Conservation (phyloP, 2,888 invertebrate species). For the Drosophila cognata region DNA sequence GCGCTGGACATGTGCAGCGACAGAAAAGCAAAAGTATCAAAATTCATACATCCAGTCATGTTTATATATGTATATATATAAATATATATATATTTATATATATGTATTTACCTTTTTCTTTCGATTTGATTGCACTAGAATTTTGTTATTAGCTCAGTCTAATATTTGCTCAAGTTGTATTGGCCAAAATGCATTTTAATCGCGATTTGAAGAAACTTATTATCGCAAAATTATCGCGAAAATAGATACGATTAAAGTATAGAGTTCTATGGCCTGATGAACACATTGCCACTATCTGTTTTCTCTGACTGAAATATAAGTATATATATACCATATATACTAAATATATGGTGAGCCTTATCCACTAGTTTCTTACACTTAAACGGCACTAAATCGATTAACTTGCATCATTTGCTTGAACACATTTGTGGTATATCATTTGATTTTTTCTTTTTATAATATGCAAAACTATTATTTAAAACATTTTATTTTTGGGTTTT, state of each 20-base stretch:
- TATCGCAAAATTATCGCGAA: conserved; percentile 83
- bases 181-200: conserved; percentile 79
- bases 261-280: conserved; percentile 77
- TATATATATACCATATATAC: conserved; percentile 33
- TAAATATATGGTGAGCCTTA: conserved; percentile 38
- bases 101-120: conserved; percentile 27
- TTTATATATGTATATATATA: not conserved
- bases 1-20: conserved; percentile 21
- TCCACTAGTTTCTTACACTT: conserved; percentile 42
- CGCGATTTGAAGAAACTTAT: conserved; percentile 84
- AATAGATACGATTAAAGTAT: conserved; percentile 80
- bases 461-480: conserved; percentile 37
- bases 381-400: conserved; percentile 53
- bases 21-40: conserved; percentile 59
- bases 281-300: conserved; percentile 76
- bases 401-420: conserved; percentile 44
- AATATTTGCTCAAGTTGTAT: conserved; percentile 68
- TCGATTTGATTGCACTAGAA: conserved; percentile 23
- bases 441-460: conserved; percentile 30
- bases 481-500: conserved; percentile 17
- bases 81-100: not conserved
- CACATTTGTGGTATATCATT: conserved; percentile 66
- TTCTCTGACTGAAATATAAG: conserved; percentile 38
- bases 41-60: conserved; percentile 3
- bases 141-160: conserved; percentile 55